Conservation (phyloP, 2,888 invertebrate species). For the Idaea dimidiata region DNA sequence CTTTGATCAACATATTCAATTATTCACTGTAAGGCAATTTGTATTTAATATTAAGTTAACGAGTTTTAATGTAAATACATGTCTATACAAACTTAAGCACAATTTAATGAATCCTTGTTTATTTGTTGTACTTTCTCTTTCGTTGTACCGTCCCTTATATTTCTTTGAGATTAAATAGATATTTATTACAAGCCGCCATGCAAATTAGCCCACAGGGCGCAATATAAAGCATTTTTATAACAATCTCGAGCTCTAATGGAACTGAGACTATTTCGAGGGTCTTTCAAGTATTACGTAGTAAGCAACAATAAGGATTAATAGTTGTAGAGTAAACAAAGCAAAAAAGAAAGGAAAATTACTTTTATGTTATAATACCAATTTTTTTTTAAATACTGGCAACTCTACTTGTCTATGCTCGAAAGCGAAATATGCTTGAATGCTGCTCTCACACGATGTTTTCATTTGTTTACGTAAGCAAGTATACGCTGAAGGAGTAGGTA, state of each 20-base stretch:
- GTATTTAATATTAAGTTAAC: constrained; percentile 5
- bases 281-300: too few relatives aligned
- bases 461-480: too few relatives aligned
- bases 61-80: neutral
- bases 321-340: too few relatives aligned
- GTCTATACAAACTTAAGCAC: neutral
- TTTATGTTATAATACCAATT: too few relatives aligned
- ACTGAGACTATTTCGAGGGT: neutral
- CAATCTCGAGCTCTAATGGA: neutral
- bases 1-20: neutral
- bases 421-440: too few relatives aligned
- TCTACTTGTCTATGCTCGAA: too few relatives aligned
- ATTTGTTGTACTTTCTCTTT: neutral
- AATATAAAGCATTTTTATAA: neutral
- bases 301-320: too few relatives aligned
- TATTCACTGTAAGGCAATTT: neutral
- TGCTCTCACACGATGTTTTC: too few relatives aligned
- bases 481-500: too few relatives aligned
- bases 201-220: neutral
- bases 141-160: constrained; percentile 13
- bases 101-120: neutral
- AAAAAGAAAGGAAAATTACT: too few relatives aligned
- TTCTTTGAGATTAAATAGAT: constrained; percentile 17
- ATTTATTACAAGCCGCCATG: constrained; percentile 11
- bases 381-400: too few relatives aligned